Percentiles rank a stretch among this genome's conserved stretches.
These are phyloP conservation scores for Nemotelus pantherinus DNA, from an alignment of 2,888 invertebrate species.

Conservation along the genomic window DNA sequence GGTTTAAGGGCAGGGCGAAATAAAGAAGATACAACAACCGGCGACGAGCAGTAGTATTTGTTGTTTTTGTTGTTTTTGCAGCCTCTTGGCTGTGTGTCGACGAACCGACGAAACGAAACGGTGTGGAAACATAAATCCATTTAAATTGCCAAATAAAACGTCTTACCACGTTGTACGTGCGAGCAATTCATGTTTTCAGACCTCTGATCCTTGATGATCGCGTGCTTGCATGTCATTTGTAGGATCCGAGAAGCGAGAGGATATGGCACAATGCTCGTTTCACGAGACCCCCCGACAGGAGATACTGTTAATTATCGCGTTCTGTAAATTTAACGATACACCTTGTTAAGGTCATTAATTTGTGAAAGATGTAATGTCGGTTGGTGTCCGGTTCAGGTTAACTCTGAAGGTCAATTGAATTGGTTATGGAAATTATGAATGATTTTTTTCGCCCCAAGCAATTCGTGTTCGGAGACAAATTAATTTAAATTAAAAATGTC, in stretches of 20 bases:
- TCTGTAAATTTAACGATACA: slow-evolving; percentile 24
- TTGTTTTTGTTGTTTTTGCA: too few species aligned
- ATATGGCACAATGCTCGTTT: slow-evolving; percentile 4
- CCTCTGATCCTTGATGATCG: slow-evolving; percentile 35
- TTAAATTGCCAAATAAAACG: slow-evolving; percentile 43
- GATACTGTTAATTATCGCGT: slow-evolving; percentile 39
- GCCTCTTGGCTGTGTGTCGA: too few species aligned
- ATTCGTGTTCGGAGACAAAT: too few species aligned
- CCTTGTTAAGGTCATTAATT: slow-evolving; percentile 30
- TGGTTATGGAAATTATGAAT: too few species aligned
- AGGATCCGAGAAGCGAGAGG: neutral
- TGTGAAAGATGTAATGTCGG: neutral
- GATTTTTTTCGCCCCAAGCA: too few species aligned
- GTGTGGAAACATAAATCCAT: slow-evolving; percentile 38
- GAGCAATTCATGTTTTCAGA: slow-evolving; percentile 19
- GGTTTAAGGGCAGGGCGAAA: neutral
- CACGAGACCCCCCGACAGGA: slow-evolving; percentile 17
- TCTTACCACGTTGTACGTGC: neutral
- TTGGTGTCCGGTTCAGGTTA: neutral
- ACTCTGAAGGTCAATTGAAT: too few species aligned
- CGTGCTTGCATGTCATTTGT: slow-evolving; percentile 34
- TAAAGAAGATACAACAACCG: neutral
- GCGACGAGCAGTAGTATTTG: too few species aligned
- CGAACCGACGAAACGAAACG: too few species aligned
- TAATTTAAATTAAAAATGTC: too few species aligned